These are phyloP conservation scores for Trochalopteron elliotii DNA, from an alignment of 2,113 vertebrate genomes.

Conservation along the genomic window DNA sequence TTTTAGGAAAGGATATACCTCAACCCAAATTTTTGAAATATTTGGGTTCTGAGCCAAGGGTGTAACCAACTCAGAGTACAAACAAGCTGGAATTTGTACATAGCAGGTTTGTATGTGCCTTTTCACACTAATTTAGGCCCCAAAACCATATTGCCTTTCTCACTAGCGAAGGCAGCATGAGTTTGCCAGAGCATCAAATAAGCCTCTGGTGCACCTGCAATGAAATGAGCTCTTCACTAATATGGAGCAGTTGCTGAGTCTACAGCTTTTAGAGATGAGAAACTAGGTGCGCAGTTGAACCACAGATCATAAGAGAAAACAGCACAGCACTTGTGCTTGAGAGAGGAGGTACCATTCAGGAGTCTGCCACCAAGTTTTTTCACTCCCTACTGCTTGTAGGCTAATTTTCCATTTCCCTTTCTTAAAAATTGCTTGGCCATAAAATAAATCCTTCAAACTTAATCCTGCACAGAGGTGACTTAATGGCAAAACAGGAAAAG, in stretches of 20 bases:
- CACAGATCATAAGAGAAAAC: neutral
- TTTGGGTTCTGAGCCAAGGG: conserved; percentile 38
- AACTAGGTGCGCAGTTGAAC: neutral
- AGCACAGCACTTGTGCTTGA: neutral
- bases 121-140: neutral
- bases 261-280: neutral
- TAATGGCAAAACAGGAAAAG: conserved; percentile 39
- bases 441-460: neutral
- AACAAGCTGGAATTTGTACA: conserved; percentile 58
- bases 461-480: neutral
- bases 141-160: neutral
- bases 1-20: conserved; percentile 42
- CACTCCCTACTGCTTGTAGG: neutral
- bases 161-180: neutral
- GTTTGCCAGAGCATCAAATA: neutral
- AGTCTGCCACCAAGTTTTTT: neutral
- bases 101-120: neutral
- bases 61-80: conserved; percentile 46
- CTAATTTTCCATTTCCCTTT: neutral
- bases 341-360: neutral
- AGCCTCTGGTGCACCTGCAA: neutral
- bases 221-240: neutral
- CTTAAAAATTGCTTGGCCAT: neutral
- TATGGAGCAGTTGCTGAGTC: neutral
- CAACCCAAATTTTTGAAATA: conserved; percentile 57